Base-by-base conservation (phyloP, 1,140 invertebrate genomes). In the Musca vetustissima region DNA sequence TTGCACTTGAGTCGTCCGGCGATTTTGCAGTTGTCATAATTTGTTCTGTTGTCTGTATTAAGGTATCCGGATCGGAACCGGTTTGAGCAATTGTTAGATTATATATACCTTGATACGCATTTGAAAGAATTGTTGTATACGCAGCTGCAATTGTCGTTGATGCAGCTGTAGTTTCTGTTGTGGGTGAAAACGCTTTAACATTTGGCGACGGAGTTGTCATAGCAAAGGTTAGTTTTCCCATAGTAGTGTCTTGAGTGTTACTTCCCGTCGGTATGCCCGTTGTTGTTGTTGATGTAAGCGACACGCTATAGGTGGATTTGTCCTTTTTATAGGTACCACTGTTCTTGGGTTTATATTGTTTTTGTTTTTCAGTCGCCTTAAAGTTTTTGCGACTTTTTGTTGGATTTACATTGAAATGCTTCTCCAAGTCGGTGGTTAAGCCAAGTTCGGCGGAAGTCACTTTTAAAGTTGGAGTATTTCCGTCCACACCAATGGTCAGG, bases 391-490 rank as follows among this genome's bases (percentile, higher is more conserved):
- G 22, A 55, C 6, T 22, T 24, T 69, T 28, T 8, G 8, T 28
- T 36, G n/a, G 36, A 24, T n/a, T 24, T 65, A 4, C 28, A 28
- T 8, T 36, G 8, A 19, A 17, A 6, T 64, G 43, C 15, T 11
- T 47, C 13, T 19, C 13, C 17, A 9, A 7, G 28, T 67, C 25
- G 19, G 22, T 4, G 1, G 66, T 71, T 66, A 71, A 55, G 24
- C 70, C 70, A 61, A 71, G 68, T 73, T 71, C 67, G 22, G 71
- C 69, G 36, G 69, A 68, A 17, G 70, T 73, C 14, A 71, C 76
- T 55, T 73, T 70, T 65, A 77, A 50, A 0, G 73, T 73, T 47
- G 76, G 74, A 22, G 70, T 77, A 17, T 75, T 69, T 9, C 73
- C 75, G n/a, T 70, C 66, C n/a, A 75, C 74, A 1, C 69, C 71